These are phyloP conservation scores for Pecten maximus DNA, from an alignment of 2,888 invertebrate species.

Conservation along the genomic window DNA sequence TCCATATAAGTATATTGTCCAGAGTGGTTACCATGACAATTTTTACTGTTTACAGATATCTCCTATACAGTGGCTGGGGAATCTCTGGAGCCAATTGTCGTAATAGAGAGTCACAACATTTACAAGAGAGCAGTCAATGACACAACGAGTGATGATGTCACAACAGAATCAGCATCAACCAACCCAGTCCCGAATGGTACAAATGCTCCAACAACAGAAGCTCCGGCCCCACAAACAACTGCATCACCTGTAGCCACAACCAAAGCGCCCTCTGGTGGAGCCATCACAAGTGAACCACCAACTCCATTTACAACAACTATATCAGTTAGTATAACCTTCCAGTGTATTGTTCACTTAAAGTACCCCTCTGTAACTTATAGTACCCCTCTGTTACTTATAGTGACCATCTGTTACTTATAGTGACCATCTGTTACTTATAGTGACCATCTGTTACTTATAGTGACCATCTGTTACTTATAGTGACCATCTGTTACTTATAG, in stretches of 20 bases:
- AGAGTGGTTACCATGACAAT: not conserved
- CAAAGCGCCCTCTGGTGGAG: not conserved
- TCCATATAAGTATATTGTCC: not conserved
- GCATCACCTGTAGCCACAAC: not conserved
- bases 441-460: no score
- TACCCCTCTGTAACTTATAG: no score
- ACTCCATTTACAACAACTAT: conserved; percentile 35
- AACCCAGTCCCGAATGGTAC: not conserved
- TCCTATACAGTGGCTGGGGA: conserved; percentile 40
- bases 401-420: no score
- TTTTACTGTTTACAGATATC: conserved; percentile 53
- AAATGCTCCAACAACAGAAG: not conserved
- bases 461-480: no score
- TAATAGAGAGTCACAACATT: not conserved
- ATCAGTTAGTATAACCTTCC: not conserved
- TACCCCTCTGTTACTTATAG: no score
- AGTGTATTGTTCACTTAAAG: no score
- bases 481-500: no score
- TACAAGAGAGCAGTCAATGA: not conserved
- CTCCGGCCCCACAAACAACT: not conserved
- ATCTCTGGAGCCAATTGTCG: not conserved
- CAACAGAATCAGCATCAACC: conserved; percentile 15
- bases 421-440: no score
- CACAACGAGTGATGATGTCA: not conserved
- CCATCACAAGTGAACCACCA: not conserved